phyloP scores from a whole-genome alignment of 1,140 invertebrate species.

The Rhopalosiphum maidis region DNA sequence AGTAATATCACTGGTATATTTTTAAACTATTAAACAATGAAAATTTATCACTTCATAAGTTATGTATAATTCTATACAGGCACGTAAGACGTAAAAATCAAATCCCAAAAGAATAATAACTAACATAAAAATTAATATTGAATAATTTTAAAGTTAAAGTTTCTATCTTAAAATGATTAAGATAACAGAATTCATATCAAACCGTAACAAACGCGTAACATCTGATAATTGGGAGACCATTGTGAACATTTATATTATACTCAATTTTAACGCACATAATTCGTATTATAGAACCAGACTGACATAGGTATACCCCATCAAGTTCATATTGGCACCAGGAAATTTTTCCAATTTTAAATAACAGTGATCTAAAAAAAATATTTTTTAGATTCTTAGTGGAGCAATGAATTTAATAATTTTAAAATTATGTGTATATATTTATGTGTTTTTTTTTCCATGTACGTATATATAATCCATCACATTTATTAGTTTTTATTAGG shows the following conservation, averaged over 20 bases:
- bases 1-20: neutral
- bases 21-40: neutral
- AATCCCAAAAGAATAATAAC: too few relatives aligned
- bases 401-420: too few relatives aligned
- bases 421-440: too few relatives aligned
- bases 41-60: neutral
- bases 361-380: too few relatives aligned
- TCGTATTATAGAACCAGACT: neutral
- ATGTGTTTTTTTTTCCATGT: too few relatives aligned
- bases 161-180: neutral
- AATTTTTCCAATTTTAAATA: too few relatives aligned
- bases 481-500: too few relatives aligned
- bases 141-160: neutral
- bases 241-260: neutral
- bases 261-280: neutral
- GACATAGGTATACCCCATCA: too few relatives aligned
- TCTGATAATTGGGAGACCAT: neutral
- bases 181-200: neutral
- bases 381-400: too few relatives aligned
- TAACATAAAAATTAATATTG: neutral
- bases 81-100: too few relatives aligned
- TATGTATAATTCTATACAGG: neutral
- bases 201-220: neutral
- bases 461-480: too few relatives aligned
- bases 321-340: too few relatives aligned